Conservation (phyloP, 2,113 vertebrate species). For the Nerophis lumbriciformis region DNA sequence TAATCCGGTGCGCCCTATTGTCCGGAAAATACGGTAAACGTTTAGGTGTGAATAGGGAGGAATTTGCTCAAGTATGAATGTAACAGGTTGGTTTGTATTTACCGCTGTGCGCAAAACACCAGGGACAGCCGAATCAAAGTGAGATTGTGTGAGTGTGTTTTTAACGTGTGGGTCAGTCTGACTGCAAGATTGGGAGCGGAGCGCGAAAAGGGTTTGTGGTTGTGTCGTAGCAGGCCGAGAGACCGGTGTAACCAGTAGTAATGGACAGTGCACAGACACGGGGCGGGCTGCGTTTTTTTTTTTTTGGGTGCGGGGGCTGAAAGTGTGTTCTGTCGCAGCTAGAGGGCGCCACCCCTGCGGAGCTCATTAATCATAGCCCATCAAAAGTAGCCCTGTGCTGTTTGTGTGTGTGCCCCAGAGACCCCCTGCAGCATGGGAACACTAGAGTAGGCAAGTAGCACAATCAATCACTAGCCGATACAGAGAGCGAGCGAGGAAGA, state of each 20-base stretch:
- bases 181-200: slow-evolving; percentile 47
- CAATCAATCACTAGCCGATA: slow-evolving; percentile 67
- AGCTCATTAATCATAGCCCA: slow-evolving; percentile 69
- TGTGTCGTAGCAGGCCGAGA: slow-evolving; percentile 39
- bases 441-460: slow-evolving; percentile 44
- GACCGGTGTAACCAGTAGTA: slow-evolving; percentile 36
- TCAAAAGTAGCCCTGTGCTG: slow-evolving; percentile 63
- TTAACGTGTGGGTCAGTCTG: slow-evolving; percentile 55
- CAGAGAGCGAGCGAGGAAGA: slow-evolving; percentile 16
- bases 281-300: not conserved
- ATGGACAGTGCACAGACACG: slow-evolving; percentile 17
- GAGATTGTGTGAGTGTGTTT: slow-evolving; percentile 47
- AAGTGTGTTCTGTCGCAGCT: slow-evolving; percentile 40
- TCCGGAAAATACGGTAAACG: too few species aligned
- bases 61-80: too few species aligned
- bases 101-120: slow-evolving; percentile 25
- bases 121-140: slow-evolving; percentile 23
- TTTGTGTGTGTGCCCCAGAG: slow-evolving; percentile 48
- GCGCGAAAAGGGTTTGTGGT: slow-evolving; percentile 54
- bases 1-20: too few species aligned
- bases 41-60: too few species aligned
- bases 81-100: slow-evolving; percentile 42
- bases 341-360: slow-evolving; percentile 70
- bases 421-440: slow-evolving; percentile 73
- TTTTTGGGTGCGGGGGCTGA: not conserved